phyloP scores from a whole-genome alignment of 2,113 vertebrate species.

The Archilochus colubris region DNA sequence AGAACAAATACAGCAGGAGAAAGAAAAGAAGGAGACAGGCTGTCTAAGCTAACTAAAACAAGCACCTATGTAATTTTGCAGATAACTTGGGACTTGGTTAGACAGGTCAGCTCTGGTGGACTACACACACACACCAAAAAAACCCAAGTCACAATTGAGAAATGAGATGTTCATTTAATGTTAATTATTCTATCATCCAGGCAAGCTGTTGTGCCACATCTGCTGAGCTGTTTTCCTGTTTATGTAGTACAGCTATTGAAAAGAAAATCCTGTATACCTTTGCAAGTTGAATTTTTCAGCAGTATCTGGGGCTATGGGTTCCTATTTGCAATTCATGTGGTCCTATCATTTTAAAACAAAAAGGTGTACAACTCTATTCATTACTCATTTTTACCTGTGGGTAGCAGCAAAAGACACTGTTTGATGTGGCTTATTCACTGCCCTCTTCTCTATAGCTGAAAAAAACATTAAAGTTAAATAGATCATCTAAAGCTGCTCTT shows the following conservation, averaged over 20 bases:
- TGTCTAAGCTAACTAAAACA: background rate
- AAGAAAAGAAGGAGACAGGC: background rate
- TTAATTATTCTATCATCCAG: background rate
- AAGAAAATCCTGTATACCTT: background rate
- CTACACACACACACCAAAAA: background rate
- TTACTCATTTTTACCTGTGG: constrained; percentile 61
- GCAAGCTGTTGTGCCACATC: background rate
- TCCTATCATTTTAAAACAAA: background rate
- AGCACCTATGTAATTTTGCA: constrained; percentile 39
- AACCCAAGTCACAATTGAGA: background rate
- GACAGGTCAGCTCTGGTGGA: background rate
- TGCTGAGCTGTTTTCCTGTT: background rate
- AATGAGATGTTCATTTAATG: background rate
- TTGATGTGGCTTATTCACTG: background rate
- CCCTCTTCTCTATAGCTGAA: background rate
- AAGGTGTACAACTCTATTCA: background rate
- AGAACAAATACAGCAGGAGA: constrained; percentile 19
- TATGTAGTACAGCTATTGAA: background rate
- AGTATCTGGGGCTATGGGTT: background rate
- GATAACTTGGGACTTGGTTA: background rate
- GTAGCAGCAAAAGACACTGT: constrained; percentile 58
- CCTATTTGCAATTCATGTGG: background rate
- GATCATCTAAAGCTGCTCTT: background rate
- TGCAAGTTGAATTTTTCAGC: background rate
- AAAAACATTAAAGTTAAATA: background rate